Evolutionary conservation across 2,797 vertebrate genomes (phyloP).

Genomic region (Poecilia wingei): DNA sequence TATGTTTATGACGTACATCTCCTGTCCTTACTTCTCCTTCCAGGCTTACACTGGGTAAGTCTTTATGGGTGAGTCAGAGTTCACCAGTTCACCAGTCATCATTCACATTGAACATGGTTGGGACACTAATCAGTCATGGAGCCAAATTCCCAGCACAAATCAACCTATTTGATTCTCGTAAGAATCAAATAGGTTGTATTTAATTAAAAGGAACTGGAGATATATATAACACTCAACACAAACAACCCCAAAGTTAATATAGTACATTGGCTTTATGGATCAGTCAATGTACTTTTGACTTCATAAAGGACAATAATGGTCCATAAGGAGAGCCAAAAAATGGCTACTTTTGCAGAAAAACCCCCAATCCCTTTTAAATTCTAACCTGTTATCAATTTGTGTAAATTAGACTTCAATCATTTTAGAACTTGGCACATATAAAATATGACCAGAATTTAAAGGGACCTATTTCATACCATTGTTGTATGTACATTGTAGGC

Average conservation of each 20-base stretch:
- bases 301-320: not conserved
- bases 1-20: not conserved
- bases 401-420: not conserved
- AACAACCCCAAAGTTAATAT: not conserved
- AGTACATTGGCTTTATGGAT: not conserved
- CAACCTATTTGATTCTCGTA: too few relatives aligned
- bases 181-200: slow-evolving; percentile 3
- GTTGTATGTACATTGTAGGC: not conserved
- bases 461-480: not conserved
- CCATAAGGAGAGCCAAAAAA: not conserved
- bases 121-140: not conserved
- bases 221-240: not conserved
- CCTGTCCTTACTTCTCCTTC: not conserved
- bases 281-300: not conserved
- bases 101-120: not conserved
- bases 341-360: not conserved
- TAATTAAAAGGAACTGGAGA: not conserved
- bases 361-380: not conserved
- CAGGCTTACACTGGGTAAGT: not conserved
- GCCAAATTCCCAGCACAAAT: not conserved
- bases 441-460: not conserved
- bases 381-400: not conserved
- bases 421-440: not conserved
- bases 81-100: not conserved
- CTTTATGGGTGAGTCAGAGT: slow-evolving; percentile 5